Conservation (phyloP, 1,140 invertebrate species). For the Trichonephila clavata region DNA sequence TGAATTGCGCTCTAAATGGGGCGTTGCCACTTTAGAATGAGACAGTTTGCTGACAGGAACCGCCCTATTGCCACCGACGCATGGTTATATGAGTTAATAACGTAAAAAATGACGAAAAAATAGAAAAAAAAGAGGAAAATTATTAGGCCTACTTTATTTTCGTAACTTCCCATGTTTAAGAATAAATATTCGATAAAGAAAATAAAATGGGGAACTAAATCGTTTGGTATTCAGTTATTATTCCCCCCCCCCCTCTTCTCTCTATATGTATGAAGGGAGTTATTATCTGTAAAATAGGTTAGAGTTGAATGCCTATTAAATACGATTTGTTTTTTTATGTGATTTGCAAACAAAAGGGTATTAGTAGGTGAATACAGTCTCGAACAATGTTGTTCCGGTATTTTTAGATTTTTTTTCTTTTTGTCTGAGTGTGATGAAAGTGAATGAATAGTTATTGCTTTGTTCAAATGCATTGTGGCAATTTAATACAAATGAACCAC, state of each 20-base stretch:
- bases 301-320: constrained; percentile 35
- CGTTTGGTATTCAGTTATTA: not conserved
- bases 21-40: constrained; percentile 68
- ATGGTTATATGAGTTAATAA: constrained; percentile 70
- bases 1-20: constrained; percentile 73
- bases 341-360: not conserved
- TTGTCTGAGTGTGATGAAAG: too few relatives aligned
- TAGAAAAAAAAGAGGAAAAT: constrained; percentile 34
- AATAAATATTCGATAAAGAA: not conserved
- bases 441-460: too few relatives aligned
- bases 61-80: constrained; percentile 71
- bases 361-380: too few relatives aligned
- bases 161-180: not conserved
- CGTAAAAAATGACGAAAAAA: not conserved
- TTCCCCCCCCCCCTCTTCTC: too few relatives aligned
- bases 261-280: not conserved
- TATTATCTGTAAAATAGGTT: constrained; percentile 19
- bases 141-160: constrained; percentile 16
- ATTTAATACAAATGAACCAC: too few relatives aligned
- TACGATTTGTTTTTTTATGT: not conserved
- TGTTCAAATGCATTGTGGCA: too few relatives aligned
- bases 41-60: constrained; percentile 73
- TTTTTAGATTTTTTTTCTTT: too few relatives aligned
- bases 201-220: not conserved
- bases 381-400: too few relatives aligned